phyloP scores from a whole-genome alignment of 2,888 invertebrate species.

The Agrenia bidenticulata region DNA sequence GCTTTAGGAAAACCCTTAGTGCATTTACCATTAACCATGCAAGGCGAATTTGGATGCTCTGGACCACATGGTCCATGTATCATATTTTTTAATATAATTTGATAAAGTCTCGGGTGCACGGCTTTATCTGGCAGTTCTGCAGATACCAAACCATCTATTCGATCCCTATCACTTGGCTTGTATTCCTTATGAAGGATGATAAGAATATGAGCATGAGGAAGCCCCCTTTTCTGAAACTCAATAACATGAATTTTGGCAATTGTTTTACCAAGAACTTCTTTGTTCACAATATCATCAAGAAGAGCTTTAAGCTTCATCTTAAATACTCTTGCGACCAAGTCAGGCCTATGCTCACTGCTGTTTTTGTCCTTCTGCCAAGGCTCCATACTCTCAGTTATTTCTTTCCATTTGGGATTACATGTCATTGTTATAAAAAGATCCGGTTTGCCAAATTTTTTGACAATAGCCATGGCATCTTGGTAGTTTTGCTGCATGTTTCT shows the following conservation, averaged over 20 bases:
- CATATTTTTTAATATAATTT: conserved; percentile 42
- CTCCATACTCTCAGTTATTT: conserved; percentile 55
- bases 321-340: conserved; percentile 55
- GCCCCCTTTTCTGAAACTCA: conserved; percentile 54
- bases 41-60: conserved; percentile 53
- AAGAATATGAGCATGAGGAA: conserved; percentile 47
- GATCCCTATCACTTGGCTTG: conserved; percentile 27
- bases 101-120: conserved; percentile 33
- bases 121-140: conserved; percentile 52
- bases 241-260: conserved; percentile 46
- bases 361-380: neutral
- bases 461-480: conserved; percentile 58
- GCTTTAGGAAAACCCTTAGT: conserved; percentile 56
- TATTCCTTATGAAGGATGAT: conserved; percentile 34
- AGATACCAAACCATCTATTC: conserved; percentile 44
- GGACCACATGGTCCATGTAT: conserved; percentile 55
- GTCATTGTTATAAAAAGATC: conserved; percentile 58
- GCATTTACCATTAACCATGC: conserved; percentile 56
- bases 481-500: conserved; percentile 55
- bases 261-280: conserved; percentile 43
- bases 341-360: conserved; percentile 54
- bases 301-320: conserved; percentile 53
- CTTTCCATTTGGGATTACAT: conserved; percentile 57
- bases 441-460: conserved; percentile 57
- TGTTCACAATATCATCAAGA: conserved; percentile 42